Evolutionary conservation across 2,113 vertebrate genomes (phyloP).

Genomic region (Trachemys scripta): DNA sequence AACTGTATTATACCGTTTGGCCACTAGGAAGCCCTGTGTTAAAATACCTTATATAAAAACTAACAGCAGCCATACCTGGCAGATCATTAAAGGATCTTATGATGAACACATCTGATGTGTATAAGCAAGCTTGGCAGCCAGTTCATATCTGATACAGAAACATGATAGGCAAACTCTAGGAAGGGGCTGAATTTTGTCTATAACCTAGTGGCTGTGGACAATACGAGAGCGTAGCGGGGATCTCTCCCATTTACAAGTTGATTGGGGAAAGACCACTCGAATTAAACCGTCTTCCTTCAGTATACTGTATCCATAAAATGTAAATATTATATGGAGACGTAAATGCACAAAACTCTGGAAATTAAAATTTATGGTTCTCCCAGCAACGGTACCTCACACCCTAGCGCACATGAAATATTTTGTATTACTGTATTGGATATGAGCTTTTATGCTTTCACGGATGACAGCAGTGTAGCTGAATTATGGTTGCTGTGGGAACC

Average conservation of each 20-base stretch:
- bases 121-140: no score
- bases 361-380: slow-evolving; percentile 51
- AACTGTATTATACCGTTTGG: no score
- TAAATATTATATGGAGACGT: background rate
- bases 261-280: no score
- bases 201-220: background rate
- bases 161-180: background rate
- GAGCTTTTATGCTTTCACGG: slow-evolving; percentile 58
- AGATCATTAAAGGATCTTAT: no score
- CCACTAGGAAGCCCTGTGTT: no score
- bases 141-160: no score
- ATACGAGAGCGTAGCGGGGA: background rate
- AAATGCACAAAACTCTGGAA: slow-evolving; percentile 31
- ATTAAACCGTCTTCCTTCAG: background rate
- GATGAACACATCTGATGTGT: no score
- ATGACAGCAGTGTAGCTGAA: slow-evolving; percentile 40
- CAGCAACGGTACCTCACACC: slow-evolving; percentile 59
- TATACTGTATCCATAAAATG: background rate
- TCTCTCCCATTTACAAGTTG: background rate
- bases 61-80: no score
- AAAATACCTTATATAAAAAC: no score
- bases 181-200: background rate
- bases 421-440: background rate
- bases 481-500: slow-evolving; percentile 77
- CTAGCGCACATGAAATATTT: slow-evolving; percentile 25